phyloP scores from a whole-genome alignment of 2,797 vertebrate genomes.

The Melanotaenia maccullochi region DNA sequence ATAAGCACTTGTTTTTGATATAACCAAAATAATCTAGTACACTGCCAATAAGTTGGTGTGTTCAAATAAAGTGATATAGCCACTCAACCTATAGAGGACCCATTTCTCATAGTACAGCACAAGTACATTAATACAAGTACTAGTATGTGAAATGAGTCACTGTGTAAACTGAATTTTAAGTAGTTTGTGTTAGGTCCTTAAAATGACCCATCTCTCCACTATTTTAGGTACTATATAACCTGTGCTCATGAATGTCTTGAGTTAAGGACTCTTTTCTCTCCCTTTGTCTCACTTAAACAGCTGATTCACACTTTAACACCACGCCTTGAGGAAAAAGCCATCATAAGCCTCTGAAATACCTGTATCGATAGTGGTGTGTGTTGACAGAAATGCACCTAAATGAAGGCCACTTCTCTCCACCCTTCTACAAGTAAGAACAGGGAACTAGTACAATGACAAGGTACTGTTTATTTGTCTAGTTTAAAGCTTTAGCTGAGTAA shows the following conservation, averaged over 20 bases:
- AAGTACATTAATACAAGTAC: neutral
- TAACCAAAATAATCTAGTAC: neutral
- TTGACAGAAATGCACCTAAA: slow-evolving; percentile 18
- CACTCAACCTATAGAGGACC: neutral
- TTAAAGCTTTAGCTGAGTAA: slow-evolving; percentile 1
- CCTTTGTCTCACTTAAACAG: slow-evolving; percentile 27
- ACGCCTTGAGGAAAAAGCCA: slow-evolving; percentile 49
- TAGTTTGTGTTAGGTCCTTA: slow-evolving; percentile 1
- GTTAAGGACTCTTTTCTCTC: slow-evolving; percentile 8
- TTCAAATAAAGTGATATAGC: neutral
- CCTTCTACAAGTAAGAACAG: slow-evolving; percentile 5
- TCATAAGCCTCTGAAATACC: slow-evolving; percentile 55
- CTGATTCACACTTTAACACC: slow-evolving; percentile 55
- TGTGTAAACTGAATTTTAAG: slow-evolving; percentile 11
- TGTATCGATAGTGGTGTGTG: slow-evolving; percentile 3
- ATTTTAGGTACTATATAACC: neutral
- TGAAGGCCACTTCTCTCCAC: neutral
- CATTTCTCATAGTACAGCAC: neutral
- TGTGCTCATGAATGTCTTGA: slow-evolving; percentile 3
- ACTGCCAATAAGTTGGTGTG: neutral
- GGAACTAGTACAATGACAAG: neutral
- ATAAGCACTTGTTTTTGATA: neutral
- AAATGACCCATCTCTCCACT: slow-evolving; percentile 6
- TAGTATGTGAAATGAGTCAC: slow-evolving; percentile 17
- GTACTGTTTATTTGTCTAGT: neutral